These are phyloP conservation scores for Balaenoptera acutorostrata DNA, from an alignment of 2,113 vertebrate genomes.

Conservation along the genomic window DNA sequence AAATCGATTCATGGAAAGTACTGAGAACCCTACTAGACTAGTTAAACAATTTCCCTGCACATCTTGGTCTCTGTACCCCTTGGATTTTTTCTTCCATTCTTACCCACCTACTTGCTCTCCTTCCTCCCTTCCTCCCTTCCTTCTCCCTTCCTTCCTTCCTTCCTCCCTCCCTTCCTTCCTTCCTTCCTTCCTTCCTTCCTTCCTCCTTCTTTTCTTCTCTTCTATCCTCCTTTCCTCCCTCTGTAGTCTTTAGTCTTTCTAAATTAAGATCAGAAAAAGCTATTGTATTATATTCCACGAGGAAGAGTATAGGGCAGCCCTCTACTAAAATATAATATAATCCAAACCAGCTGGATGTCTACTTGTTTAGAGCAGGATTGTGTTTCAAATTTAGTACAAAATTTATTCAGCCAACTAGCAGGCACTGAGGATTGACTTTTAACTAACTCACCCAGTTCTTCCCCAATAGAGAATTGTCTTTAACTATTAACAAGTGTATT, in stretches of 20 bases:
- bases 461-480: background rate
- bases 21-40: background rate
- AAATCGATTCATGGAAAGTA: slow-evolving; percentile 37
- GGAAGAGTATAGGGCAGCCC: rapidly evolving
- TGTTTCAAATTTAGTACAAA: background rate
- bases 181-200: no score
- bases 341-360: background rate
- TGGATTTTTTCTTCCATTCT: background rate
- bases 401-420: background rate
- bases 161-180: no score
- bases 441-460: background rate
- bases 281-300: background rate
- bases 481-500: background rate
- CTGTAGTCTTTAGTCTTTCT: background rate
- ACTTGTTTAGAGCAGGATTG: background rate
- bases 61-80: background rate
- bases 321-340: background rate
- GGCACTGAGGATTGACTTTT: background rate
- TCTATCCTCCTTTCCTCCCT: background rate
- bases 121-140: rapidly evolving
- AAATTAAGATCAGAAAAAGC: background rate
- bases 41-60: background rate
- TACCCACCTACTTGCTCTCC: background rate
- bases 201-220: no score
- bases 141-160: background rate